A percentile compares a stretch with the other conserved stretches of the same genome.
Conservation (phyloP, 2,888 invertebrate species). For the Pasiphila rectangulata region DNA sequence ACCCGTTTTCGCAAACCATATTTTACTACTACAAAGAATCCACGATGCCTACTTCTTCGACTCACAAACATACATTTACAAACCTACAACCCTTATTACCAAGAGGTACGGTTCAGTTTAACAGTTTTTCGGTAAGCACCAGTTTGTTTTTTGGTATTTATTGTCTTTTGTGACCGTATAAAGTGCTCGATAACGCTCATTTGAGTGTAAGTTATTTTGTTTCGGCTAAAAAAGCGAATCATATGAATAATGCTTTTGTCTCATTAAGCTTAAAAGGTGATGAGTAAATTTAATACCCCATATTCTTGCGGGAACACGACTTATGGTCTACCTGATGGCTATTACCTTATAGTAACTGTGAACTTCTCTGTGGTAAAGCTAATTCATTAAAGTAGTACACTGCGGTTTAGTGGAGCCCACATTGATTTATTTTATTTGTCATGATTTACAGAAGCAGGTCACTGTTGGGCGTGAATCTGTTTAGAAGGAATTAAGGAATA, state of each 20-base stretch:
- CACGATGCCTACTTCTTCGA: slow-evolving; percentile 36
- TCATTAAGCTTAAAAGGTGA: slow-evolving; percentile 69
- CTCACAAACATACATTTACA: slow-evolving; percentile 13
- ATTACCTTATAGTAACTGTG: slow-evolving; percentile 4
- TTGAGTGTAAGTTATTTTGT: slow-evolving; percentile 68
- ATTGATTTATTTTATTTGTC: too few species aligned
- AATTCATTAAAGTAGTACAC: slow-evolving; percentile 39
- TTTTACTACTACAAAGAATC: slow-evolving; percentile 37
- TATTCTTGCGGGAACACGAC: slow-evolving; percentile 26
- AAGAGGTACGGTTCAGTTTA: slow-evolving; percentile 21
- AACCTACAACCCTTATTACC: slow-evolving; percentile 8
- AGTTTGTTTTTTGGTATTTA: slow-evolving; percentile 51
- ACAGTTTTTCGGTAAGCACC: neutral
- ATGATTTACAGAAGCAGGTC: too few species aligned
- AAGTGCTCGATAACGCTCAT: slow-evolving; percentile 65
- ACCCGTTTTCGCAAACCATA: slow-evolving; percentile 36
- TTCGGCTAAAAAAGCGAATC: slow-evolving; percentile 51
- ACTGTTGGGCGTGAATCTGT: too few species aligned
- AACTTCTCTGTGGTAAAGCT: slow-evolving; percentile 24
- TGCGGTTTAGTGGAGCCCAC: neutral
- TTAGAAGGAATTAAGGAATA: too few species aligned
- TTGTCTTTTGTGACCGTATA: slow-evolving; percentile 63
- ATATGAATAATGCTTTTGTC: slow-evolving; percentile 70
- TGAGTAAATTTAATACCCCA: slow-evolving; percentile 57
- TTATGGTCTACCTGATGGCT: neutral